Base-by-base conservation (phyloP, 2,888 invertebrate genomes). In the Synanthedon tipuliformis region DNA sequence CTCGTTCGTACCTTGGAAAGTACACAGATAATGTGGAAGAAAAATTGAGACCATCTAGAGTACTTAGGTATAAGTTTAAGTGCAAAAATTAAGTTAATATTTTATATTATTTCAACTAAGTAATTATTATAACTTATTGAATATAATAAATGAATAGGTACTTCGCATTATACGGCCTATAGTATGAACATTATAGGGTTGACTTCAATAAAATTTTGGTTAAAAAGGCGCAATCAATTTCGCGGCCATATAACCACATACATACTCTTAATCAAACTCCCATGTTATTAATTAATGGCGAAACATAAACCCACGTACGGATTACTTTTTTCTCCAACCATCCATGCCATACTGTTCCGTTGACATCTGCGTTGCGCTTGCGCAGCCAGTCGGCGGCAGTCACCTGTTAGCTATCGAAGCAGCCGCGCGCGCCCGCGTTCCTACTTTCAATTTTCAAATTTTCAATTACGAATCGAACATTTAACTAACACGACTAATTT, bases 391-490 rank as follows among this genome's bases (percentile, higher is more conserved):
- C 23, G 23, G 23, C 23, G 23, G 23, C 23, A 23, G 23, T 87
- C 85, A 84, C 85, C 86, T 86, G 86, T 73, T 66, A 73, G 77
- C 78, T 66, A 66, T 75, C 81, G 81, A 70, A 67, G 64, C 59
- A 61, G 63, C 65, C 78, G 81, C 81, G 71, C 84, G 82, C 80
- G 81, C 63, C 65, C 65, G 64, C 66, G 65, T 62, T 63, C 57
- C 50, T 58, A 59, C 63, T 57, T 50, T 13, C 13, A 41, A 51
- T 45, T 53, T 63, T 60, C 59, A 69, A 72, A 64, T 62, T 63
- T 63, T 73, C 71, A 68, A 71, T 64, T 51, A 63, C 75, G 73
- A 76, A 73, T 62, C 72, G 71, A 77, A 72, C 61, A 71, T 64
- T 64, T 63, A 51, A 73, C 66, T 75, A 77, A 78, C 62, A 62